phyloP scores from a whole-genome alignment of 2,888 invertebrate genomes.

The Philaethria dido region DNA sequence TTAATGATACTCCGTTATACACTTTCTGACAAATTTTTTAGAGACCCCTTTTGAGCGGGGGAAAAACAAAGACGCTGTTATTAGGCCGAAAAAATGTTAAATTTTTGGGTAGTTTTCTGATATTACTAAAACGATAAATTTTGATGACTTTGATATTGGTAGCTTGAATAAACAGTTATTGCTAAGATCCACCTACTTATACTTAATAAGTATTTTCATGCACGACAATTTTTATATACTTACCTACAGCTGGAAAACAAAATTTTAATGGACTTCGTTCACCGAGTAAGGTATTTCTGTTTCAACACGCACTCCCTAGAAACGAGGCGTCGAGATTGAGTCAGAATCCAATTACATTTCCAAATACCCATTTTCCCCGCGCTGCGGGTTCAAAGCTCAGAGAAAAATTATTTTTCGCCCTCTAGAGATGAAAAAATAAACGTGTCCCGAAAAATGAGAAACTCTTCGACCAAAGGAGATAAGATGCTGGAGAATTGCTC shows the following conservation, averaged over 20 bases:
- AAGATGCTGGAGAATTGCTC: slow-evolving; percentile 38
- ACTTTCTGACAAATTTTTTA: too few relatives aligned
- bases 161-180: too few relatives aligned
- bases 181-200: too few relatives aligned
- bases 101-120: too few relatives aligned
- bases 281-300: slow-evolving; percentile 53
- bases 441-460: slow-evolving; percentile 60
- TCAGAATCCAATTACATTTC: slow-evolving; percentile 82
- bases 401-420: slow-evolving; percentile 81
- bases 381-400: slow-evolving; percentile 79
- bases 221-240: not conserved
- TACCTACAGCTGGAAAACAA: not conserved
- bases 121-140: too few relatives aligned
- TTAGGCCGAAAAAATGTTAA: too few relatives aligned
- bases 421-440: slow-evolving; percentile 82
- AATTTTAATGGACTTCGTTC: slow-evolving; percentile 12
- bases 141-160: too few relatives aligned
- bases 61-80: too few relatives aligned
- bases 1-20: too few relatives aligned
- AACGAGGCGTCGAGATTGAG: slow-evolving; percentile 75
- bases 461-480: slow-evolving; percentile 56
- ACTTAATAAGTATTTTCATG: too few relatives aligned
- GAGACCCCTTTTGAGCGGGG: too few relatives aligned
- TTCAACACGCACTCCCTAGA: slow-evolving; percentile 67
- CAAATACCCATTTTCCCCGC: slow-evolving; percentile 78